Percentiles rank a stretch among this genome's conserved stretches.
Evolutionary conservation across 2,113 vertebrate genomes (phyloP).

Genomic region (Fulmarus glacialis): DNA sequence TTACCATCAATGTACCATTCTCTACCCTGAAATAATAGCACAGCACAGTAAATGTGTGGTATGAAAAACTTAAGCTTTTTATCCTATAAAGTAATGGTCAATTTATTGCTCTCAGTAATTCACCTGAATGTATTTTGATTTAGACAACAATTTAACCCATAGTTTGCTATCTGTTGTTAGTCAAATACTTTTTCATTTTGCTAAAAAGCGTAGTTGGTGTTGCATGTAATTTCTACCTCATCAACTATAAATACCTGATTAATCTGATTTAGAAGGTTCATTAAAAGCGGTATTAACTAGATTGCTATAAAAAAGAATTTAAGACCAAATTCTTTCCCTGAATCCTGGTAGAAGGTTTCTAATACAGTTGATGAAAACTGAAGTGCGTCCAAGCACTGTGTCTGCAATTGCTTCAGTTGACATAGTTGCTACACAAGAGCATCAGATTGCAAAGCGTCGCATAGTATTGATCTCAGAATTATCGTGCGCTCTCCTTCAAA

Average conservation of each 20-base stretch:
- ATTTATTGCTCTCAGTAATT: neutral
- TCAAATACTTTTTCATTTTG: neutral
- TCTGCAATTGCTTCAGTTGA: neutral
- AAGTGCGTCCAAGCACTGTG: neutral
- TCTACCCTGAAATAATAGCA: neutral
- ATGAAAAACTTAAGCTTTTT: neutral
- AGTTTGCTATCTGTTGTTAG: neutral
- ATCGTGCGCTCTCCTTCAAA: neutral
- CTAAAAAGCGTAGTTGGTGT: neutral
- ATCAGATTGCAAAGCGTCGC: neutral
- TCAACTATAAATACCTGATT: neutral
- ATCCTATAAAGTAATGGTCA: neutral
- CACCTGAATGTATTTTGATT: neutral
- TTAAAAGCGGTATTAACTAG: neutral
- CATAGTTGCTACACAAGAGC: neutral
- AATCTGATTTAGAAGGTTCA: neutral
- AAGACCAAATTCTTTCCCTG: neutral
- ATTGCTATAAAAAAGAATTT: neutral
- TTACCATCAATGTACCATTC: neutral
- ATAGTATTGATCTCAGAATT: neutral
- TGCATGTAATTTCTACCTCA: neutral
- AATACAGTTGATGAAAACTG: neutral
- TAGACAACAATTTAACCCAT: neutral
- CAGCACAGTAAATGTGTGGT: fast-evolving
- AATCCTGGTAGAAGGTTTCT: neutral